Evolutionary conservation across 2,888 invertebrate genomes (phyloP).

Genomic region (Leucania comma): DNA sequence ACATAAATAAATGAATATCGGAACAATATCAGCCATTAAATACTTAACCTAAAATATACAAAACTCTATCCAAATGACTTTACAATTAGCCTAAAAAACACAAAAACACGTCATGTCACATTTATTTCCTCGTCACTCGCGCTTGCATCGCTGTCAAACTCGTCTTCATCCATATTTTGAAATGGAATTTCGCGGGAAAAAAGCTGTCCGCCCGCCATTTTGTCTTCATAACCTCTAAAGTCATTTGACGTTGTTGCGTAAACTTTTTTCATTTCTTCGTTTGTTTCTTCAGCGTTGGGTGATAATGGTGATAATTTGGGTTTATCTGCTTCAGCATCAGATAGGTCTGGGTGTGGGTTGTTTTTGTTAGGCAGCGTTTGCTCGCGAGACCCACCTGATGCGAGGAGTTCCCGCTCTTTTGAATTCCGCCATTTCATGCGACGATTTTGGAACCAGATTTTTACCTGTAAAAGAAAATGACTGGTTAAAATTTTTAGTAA

Average conservation of each 20-base stretch:
- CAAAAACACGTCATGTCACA: constrained; percentile 94
- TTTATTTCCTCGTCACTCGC: constrained; percentile 96
- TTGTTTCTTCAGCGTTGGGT: constrained; percentile 82
- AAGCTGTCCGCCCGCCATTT: constrained; percentile 76
- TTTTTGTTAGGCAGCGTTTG: constrained; percentile 99
- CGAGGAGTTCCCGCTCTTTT: constrained; percentile 98
- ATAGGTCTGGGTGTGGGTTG: constrained; percentile 98
- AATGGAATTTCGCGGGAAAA: constrained; percentile 79
- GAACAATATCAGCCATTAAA: not conserved
- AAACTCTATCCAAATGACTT: constrained; percentile 42
- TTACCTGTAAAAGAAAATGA: constrained; percentile 85
- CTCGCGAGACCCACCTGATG: constrained; percentile 98
- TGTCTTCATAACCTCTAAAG: constrained; percentile 80
- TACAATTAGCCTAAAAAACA: constrained; percentile 56
- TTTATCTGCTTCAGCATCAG: constrained; percentile 96
- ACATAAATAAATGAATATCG: not conserved
- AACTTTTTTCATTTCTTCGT: constrained; percentile 78
- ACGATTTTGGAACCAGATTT: constrained; percentile 98
- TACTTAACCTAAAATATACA: constrained; percentile 57
- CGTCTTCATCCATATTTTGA: constrained; percentile 83
- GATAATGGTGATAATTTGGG: constrained; percentile 92
- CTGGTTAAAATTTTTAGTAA: not conserved
- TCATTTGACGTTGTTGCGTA: constrained; percentile 78
- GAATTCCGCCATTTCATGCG: constrained; percentile 99
- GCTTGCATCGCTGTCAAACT: constrained; percentile 90